Percentiles rank a stretch among this genome's conserved stretches.
Evolutionary conservation across 2,113 vertebrate genomes (phyloP).

Genomic region (Crotalus tigris): DNA sequence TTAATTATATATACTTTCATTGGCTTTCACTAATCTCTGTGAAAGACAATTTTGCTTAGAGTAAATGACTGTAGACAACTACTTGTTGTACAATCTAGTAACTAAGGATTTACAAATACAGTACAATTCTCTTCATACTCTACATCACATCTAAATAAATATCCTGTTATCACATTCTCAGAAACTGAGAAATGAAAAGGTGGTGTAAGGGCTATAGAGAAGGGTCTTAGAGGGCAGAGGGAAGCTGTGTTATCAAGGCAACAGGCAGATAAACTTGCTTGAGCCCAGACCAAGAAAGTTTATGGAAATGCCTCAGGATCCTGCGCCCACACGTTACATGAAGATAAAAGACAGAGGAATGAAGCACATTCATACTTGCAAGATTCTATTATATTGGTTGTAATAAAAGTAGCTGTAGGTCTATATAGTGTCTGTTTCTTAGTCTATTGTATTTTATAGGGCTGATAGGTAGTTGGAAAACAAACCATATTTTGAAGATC

Average conservation of each 20-base stretch:
- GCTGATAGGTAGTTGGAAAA: neutral
- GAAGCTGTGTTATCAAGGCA: neutral
- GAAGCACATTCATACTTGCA: neutral
- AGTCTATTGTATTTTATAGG: neutral
- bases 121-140: neutral
- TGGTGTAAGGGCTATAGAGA: neutral
- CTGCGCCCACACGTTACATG: neutral
- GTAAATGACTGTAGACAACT: neutral
- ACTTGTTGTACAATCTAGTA: conserved; percentile 13
- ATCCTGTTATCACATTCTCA: neutral
- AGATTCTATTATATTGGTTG: neutral
- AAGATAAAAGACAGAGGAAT: neutral
- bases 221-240: neutral
- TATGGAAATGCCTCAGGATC: neutral
- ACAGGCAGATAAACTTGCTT: neutral
- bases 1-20: neutral
- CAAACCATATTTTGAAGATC: neutral
- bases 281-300: neutral
- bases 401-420: neutral
- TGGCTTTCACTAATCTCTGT: conserved; percentile 26
- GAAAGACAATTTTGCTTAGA: neutral
- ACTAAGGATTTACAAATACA: neutral
- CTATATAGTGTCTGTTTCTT: neutral
- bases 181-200: neutral
- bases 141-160: neutral